These are phyloP conservation scores for Xyrichtys novacula DNA, from an alignment of 2,797 vertebrate species.

Conservation along the genomic window DNA sequence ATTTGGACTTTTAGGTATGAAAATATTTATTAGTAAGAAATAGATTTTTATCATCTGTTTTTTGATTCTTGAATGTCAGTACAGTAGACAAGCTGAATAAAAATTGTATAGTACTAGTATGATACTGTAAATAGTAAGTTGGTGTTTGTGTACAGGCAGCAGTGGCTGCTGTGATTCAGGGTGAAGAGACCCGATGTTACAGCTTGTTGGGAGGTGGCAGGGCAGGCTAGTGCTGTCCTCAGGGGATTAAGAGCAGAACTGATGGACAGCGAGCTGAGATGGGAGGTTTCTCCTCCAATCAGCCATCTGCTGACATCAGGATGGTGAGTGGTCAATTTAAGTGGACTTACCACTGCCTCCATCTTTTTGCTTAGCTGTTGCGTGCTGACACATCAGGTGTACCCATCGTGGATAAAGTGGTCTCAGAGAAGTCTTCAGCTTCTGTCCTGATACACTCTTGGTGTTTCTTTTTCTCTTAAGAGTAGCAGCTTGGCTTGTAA, in stretches of 20 bases:
- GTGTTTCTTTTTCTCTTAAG: not conserved
- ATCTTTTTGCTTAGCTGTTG: conserved; percentile 58
- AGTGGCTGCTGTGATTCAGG: no score
- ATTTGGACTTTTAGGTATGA: no score
- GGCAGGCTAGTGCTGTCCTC: conserved; percentile 15
- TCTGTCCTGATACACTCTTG: not conserved
- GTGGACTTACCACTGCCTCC: conserved; percentile 44
- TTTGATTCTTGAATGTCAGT: no score
- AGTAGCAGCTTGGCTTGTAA: conserved; percentile 33
- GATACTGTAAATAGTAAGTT: not conserved
- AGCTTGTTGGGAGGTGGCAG: conserved; percentile 19
- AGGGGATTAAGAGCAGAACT: conserved; percentile 51
- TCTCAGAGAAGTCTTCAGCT: not conserved
- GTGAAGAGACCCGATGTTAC: not conserved
- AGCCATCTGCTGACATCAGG: conserved; percentile 73
- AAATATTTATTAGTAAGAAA: no score
- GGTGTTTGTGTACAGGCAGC: not conserved
- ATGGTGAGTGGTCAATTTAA: conserved; percentile 51
- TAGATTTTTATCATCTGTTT: no score
- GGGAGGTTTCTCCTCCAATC: conserved; percentile 66
- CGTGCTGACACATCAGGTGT: conserved; percentile 33
- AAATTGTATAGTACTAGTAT: not conserved
- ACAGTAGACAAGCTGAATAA: no score
- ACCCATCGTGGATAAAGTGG: not conserved
- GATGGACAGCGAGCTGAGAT: conserved; percentile 71